Evolutionary conservation across 2,113 vertebrate species (phyloP).

Genomic region (Macrotus californicus): DNA sequence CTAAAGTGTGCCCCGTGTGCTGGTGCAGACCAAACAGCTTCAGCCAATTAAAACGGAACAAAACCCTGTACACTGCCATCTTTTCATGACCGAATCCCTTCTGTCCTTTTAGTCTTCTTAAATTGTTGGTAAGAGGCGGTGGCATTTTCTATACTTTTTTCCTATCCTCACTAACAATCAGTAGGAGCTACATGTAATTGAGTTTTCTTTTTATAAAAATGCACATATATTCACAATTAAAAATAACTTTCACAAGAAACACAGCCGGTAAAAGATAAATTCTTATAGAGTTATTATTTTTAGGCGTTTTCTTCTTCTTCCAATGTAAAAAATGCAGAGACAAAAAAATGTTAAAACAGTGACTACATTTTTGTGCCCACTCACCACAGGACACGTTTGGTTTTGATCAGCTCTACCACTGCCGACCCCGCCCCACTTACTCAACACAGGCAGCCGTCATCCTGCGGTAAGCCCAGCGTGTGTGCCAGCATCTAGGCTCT

Average conservation of each 20-base stretch:
- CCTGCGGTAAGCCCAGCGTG: background rate
- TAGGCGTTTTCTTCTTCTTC: background rate
- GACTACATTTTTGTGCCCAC: background rate
- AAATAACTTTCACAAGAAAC: slow-evolving; percentile 22
- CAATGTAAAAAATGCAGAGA: slow-evolving; percentile 18
- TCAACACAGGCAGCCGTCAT: background rate
- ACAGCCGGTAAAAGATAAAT: background rate
- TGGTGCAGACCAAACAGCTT: background rate
- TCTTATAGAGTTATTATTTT: background rate
- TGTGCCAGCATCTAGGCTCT: background rate
- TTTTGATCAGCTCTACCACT: background rate
- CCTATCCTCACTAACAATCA: background rate
- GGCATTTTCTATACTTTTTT: background rate
- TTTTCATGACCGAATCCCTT: background rate
- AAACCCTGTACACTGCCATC: background rate
- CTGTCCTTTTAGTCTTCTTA: background rate
- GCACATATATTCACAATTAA: background rate
- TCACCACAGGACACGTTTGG: background rate
- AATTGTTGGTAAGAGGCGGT: background rate
- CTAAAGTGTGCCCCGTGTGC: background rate
- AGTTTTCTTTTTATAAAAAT: background rate
- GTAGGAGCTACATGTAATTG: background rate
- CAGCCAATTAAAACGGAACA: background rate
- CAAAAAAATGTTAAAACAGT: slow-evolving; percentile 17
- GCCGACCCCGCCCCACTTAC: background rate